Conservation (phyloP, 2,113 vertebrate genomes). For the Sinocyclocheilus grahami region DNA sequence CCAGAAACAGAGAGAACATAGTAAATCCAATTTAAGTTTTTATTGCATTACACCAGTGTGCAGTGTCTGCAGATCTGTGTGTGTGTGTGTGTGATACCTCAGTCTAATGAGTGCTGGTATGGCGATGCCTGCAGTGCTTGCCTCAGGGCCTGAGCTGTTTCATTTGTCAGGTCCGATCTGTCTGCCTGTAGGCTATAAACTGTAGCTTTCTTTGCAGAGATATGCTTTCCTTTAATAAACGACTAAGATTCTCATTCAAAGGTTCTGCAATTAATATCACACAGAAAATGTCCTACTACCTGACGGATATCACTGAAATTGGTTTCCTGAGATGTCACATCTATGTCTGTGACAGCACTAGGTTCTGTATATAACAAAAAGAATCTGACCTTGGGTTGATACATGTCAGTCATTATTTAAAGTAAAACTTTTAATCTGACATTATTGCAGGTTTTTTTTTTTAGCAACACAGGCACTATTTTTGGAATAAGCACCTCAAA, state of each 20-base stretch:
- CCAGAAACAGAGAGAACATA: conserved; percentile 56
- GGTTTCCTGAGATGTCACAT: background rate
- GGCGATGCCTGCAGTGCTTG: background rate
- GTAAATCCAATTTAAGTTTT: conserved; percentile 69
- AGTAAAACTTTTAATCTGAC: no score
- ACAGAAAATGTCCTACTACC: background rate
- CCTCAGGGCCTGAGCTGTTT: conserved; percentile 1
- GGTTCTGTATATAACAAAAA: background rate
- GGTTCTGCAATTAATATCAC: background rate
- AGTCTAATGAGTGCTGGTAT: conserved; percentile 5
- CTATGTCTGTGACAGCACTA: no score
- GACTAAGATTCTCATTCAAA: background rate
- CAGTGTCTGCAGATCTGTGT: conserved; percentile 34
- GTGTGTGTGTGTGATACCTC: conserved; percentile 9
- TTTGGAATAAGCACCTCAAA: no score
- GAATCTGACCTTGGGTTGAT: background rate
- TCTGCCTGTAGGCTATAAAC: background rate
- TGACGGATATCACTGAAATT: background rate
- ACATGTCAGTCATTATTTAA: background rate
- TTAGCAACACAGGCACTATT: no score
- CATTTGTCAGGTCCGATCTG: background rate
- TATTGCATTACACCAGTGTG: conserved; percentile 67
- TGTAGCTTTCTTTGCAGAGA: background rate
- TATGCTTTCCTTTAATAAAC: background rate
- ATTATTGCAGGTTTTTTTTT: no score